Base-by-base conservation (phyloP, 2,113 vertebrate species). In the Pelecanoides urinatrix region DNA sequence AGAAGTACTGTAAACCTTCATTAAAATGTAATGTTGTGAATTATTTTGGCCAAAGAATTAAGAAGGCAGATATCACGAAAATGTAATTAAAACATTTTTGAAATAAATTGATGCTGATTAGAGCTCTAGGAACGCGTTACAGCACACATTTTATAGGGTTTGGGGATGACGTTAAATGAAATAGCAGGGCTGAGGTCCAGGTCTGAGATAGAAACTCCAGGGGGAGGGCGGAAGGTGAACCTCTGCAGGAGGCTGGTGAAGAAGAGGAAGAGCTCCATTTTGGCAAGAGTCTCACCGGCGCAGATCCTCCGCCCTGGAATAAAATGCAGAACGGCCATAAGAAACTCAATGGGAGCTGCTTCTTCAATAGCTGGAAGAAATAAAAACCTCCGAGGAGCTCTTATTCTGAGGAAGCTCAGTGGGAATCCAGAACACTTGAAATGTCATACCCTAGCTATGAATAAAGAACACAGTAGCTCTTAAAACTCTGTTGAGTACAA, bases 211-310 rank as follows among this genome's bases (percentile, higher is more conserved):
- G 97, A 92, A 15, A 98, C 92, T 58, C 98, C 98, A 34, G 98
- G 97, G 36, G 98, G 97, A 86, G 96, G 97, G 14, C 84, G 88
- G 94, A 99, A 98, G 50, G 34, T 97, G 85, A 98, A 98, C 55
- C 63, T 97, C 94, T 98, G 98, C 58, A 99, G 95, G 34, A 99
- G 98, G 3, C 97, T 93, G 65, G 98, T 97, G 82, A 98, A 98
- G 93, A 98, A 98, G 52, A 98, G 97, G 81, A 98, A 99, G 66
- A 99, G 94, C 94, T 98, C 98, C 98, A 98, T 98, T 90, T 94
- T 98, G 32, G 98, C 98, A 90, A 98, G 98, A 78, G 97, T 95
- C 77, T 99, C 98, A 11, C 98, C 98, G 0, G 96, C 90, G 44
- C 98, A 98, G 21, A 62, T 91, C n/a, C 98, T 97, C 18, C 95